These are phyloP conservation scores for Scomberomorus guttatus DNA, from an alignment of 2,797 vertebrate species.

Conservation along the genomic window DNA sequence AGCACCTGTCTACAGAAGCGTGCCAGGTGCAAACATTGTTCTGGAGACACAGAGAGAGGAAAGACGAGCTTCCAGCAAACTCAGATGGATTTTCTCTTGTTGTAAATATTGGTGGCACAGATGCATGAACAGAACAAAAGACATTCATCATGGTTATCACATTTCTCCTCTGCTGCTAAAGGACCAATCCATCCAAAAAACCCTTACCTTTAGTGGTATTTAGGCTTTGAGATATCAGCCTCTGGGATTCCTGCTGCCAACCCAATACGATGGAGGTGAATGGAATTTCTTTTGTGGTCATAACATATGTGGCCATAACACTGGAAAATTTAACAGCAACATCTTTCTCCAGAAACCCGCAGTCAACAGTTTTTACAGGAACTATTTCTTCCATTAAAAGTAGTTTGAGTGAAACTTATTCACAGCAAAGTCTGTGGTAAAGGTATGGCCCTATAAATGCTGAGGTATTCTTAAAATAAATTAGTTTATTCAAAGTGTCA, in stretches of 20 bases:
- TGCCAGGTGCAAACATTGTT: slow-evolving; percentile 87
- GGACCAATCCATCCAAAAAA: neutral
- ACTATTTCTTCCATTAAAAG: neutral
- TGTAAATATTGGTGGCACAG: slow-evolving; percentile 34
- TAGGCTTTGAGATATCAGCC: neutral
- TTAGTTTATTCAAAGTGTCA: neutral
- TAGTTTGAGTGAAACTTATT: no score
- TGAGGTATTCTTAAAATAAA: neutral
- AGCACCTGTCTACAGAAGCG: slow-evolving; percentile 85
- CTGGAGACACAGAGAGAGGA: slow-evolving; percentile 48
- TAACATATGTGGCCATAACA: neutral
- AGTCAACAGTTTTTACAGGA: neutral
- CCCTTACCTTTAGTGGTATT: neutral
- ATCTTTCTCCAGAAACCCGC: neutral
- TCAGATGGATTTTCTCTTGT: slow-evolving; percentile 42
- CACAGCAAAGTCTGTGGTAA: no score
- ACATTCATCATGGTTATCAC: neutral
- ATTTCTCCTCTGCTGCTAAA: neutral
- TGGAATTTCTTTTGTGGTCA: neutral
- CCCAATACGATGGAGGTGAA: neutral
- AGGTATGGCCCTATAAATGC: neutral
- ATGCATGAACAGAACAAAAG: slow-evolving; percentile 26
- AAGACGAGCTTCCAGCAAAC: slow-evolving; percentile 58
- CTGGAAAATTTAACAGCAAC: no score
- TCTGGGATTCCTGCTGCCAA: neutral